Conservation (phyloP, 2,113 vertebrate species). For the Cichladusa arquata region DNA sequence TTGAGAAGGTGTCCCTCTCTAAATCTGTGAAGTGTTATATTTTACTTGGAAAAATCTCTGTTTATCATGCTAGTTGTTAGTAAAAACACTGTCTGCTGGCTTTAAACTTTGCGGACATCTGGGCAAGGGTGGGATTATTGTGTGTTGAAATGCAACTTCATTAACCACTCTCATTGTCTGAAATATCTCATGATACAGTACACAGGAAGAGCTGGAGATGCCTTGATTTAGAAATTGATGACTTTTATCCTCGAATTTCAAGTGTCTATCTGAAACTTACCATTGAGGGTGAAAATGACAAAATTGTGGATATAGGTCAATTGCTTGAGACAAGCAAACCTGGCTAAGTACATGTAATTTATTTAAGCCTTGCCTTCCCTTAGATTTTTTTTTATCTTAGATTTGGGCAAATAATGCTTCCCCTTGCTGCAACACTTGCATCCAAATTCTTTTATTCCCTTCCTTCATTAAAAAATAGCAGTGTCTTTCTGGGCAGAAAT, state of each 20-base stretch:
- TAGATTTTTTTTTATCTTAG: background rate
- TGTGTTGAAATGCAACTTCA: conserved; percentile 2
- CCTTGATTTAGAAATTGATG: background rate
- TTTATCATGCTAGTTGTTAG: conserved; percentile 2
- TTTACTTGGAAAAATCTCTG: conserved; percentile 14
- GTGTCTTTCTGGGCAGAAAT: background rate
- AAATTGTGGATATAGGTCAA: background rate
- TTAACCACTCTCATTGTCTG: background rate
- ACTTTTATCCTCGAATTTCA: background rate
- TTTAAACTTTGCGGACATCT: background rate
- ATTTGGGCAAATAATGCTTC: background rate
- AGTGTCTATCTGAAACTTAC: background rate
- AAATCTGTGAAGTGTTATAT: background rate
- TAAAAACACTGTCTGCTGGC: background rate
- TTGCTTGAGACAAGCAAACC: background rate
- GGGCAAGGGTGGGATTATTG: background rate
- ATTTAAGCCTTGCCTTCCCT: background rate
- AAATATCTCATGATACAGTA: background rate
- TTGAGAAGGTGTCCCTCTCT: conserved; percentile 14
- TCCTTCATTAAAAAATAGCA: background rate
- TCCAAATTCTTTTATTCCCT: background rate
- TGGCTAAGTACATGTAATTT: background rate
- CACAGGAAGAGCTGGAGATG: background rate
- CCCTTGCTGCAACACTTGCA: background rate
- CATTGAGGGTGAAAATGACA: background rate